A percentile compares a stretch with the other conserved stretches of the same genome.
Conservation (phyloP, 2,113 vertebrate genomes). For the Loxodonta africana region DNA sequence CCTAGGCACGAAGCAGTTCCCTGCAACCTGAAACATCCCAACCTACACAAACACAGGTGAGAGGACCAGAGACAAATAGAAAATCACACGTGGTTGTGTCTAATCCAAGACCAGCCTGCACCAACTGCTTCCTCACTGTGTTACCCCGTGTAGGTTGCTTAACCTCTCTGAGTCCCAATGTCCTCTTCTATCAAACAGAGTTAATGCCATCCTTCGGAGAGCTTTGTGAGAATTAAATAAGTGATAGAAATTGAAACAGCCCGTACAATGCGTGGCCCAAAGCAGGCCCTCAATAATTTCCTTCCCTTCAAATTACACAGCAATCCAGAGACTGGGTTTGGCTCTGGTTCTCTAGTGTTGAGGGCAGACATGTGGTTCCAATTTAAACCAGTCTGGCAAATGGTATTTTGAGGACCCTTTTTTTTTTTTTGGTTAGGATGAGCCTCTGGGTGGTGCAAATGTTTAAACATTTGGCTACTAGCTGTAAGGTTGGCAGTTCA, state of each 20-base stretch:
- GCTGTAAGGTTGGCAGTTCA: not conserved
- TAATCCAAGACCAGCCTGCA: not conserved
- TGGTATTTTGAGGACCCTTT: not conserved
- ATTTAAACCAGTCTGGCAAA: not conserved
- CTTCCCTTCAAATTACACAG: not conserved
- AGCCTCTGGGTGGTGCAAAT: not conserved
- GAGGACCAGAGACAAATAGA: not conserved
- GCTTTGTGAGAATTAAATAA: not conserved
- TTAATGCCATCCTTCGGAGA: not conserved
- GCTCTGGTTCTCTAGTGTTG: not conserved
- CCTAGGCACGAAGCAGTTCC: not conserved
- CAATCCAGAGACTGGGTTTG: not conserved
- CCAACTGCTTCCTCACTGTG: not conserved
- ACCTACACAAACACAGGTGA: not conserved
- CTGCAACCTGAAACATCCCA: not conserved
- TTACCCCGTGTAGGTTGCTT: not conserved
- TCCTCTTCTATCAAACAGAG: not conserved
- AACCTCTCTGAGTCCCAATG: not conserved
- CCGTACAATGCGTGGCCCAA: rapidly evolving
- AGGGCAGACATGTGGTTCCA: not conserved
- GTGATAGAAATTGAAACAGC: not conserved
- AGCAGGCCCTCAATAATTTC: not conserved
- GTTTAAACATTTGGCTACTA: not conserved
- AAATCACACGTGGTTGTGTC: rapidly evolving
- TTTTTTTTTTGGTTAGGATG: not conserved